A percentile compares a stretch with the other conserved stretches of the same genome.
phyloP scores from a whole-genome alignment of 2,113 vertebrate species.

The Otis tarda region DNA sequence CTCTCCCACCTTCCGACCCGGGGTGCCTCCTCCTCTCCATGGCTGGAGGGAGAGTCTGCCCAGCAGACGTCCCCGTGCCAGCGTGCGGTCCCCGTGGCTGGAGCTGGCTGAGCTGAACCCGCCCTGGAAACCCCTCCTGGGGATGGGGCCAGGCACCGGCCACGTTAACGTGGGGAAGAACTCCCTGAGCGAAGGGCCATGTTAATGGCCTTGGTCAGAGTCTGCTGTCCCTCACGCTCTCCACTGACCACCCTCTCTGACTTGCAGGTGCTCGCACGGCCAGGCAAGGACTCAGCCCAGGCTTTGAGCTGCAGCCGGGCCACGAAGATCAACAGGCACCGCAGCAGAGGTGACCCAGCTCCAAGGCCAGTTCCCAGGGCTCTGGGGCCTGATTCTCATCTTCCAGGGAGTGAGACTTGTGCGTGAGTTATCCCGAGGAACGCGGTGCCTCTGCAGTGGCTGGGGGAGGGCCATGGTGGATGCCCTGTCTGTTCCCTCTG shows the following conservation, averaged over 20 bases:
- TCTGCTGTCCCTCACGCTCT: neutral
- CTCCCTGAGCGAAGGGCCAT: accelerated
- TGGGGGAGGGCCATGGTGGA: neutral
- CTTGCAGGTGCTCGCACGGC: neutral
- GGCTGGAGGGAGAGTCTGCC: neutral
- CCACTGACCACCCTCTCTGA: neutral
- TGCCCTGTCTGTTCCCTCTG: neutral
- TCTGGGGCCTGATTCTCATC: neutral
- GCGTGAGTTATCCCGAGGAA: neutral
- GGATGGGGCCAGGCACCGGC: neutral
- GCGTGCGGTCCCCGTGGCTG: neutral
- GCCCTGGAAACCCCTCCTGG: neutral
- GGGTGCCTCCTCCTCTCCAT: neutral
- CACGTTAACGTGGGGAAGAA: accelerated
- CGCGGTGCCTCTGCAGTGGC: neutral
- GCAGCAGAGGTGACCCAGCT: neutral
- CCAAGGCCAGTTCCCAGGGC: neutral
- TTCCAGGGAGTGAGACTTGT: neutral
- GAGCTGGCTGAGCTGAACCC: neutral
- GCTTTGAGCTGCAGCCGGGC: neutral
- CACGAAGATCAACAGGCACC: too few relatives aligned
- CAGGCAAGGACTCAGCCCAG: neutral
- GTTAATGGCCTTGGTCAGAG: neutral
- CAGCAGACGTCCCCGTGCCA: neutral
- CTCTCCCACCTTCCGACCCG: neutral